Evolutionary conservation across 2,888 invertebrate species (phyloP), one percentile per base, ranked within the genome.

Genomic region (Temnothorax ravouxi): DNA sequence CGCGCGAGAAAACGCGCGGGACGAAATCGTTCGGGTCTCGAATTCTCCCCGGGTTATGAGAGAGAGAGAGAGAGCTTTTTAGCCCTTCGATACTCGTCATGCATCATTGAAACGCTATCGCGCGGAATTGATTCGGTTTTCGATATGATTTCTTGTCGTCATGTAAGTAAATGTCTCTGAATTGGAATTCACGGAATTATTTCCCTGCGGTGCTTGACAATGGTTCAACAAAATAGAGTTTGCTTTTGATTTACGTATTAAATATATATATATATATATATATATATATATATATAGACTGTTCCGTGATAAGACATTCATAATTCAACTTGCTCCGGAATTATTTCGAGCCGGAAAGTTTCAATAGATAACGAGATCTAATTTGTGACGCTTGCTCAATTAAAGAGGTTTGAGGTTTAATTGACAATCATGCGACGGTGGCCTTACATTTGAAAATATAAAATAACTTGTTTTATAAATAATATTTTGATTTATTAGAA

Each of bases 31-130:
- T 62, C 50, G 50, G 9, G 2, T 62, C 11, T 67, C 47, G 21
- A 71, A 80, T 71, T 47, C 44, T 47, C 59, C n/a, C 71, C 41
- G 34, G 38, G 8, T 59, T n/a, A 52, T 6, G 21, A 47, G 67
- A 67, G 47, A 5, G 69, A 50, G 69, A 50, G 50, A 25, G 41
- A 8, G 54, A 41, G 44, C 18, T 47, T 44, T 66, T 54, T 34
- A 72, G 79, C 47, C 72, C 59, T 59, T 80, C 72, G 59, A 18
- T 59, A 59, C 18, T 38, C 54, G 9, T 47, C 79, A 50, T 80
- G 59, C 72, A 80, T 80, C 79, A 71, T 80, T 80, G 79, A 80
- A 77, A 18, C 47, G 59, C 34, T 72, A 59, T 80, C 21, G 72
- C 71, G 72, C 47, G 18, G 72, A 80, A 80, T 50, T 80, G 72